A percentile compares a stretch with the other conserved stretches of the same genome.
phyloP scores from a whole-genome alignment of 2,797 vertebrate genomes.

The Sebastes oblongus region DNA sequence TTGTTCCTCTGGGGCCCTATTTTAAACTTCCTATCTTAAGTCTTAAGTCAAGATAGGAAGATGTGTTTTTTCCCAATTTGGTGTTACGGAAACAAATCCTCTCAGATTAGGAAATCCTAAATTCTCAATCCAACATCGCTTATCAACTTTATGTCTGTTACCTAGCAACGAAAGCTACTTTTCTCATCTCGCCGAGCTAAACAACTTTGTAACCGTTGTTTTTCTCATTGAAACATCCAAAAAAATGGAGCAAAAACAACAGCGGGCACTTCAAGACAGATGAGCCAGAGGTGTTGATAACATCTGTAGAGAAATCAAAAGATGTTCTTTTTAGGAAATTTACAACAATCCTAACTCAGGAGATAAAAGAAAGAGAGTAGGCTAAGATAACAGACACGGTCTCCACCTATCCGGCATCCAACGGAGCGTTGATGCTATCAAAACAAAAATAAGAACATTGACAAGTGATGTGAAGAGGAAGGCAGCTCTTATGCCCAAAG shows the following conservation, averaged over 20 bases:
- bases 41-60: too few species aligned
- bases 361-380: not conserved
- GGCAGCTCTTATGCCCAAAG: too few species aligned
- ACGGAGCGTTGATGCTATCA: too few species aligned
- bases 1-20: not conserved
- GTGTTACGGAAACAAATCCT: too few species aligned
- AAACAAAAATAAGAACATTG: too few species aligned
- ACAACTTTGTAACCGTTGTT: not conserved
- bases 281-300: not conserved
- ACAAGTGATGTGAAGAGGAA: too few species aligned
- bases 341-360: not conserved
- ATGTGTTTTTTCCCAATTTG: too few species aligned
- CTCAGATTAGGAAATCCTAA: too few species aligned
- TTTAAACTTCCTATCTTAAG: too few species aligned
- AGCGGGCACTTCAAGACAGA: not conserved
- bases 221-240: not conserved
- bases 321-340: not conserved
- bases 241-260: not conserved
- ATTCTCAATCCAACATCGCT: too few species aligned
- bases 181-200: not conserved
- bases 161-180: not conserved
- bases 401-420: not conserved
- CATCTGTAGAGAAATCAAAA: too few species aligned
- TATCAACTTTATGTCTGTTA: not conserved
- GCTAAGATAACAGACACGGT: not conserved